Percentiles rank a stretch among this genome's conserved stretches.
Evolutionary conservation across 1,140 invertebrate genomes (phyloP).

Genomic region (Hyposmocoma kahamanoa): DNA sequence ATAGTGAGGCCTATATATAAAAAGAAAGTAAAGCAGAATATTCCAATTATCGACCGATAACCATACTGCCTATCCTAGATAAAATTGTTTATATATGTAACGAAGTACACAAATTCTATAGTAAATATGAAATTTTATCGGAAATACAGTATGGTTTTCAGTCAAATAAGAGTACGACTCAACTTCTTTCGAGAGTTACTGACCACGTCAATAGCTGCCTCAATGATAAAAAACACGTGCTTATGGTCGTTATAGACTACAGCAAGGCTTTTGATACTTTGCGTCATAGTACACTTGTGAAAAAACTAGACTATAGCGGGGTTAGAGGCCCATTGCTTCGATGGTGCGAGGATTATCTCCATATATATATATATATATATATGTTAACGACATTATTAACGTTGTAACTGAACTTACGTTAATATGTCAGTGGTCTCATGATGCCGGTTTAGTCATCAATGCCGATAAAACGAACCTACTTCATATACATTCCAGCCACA

Average conservation of each 20-base stretch:
- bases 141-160: neutral
- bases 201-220: neutral
- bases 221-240: neutral
- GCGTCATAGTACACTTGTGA: neutral
- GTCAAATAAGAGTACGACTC: neutral
- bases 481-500: neutral
- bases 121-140: neutral
- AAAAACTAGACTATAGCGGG: neutral
- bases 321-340: neutral
- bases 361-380: neutral
- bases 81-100: neutral
- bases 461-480: neutral
- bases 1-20: neutral
- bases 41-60: constrained; percentile 2
- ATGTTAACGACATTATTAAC: neutral
- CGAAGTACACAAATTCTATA: neutral
- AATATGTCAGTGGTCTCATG: neutral
- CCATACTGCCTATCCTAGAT: neutral
- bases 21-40: neutral
- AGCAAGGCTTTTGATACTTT: neutral
- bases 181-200: neutral
- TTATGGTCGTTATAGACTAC: neutral
- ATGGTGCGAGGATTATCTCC: neutral
- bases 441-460: neutral
- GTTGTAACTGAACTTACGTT: neutral